Evolutionary conservation across 2,888 invertebrate genomes (phyloP).

Genomic region (Coenonympha arcania): DNA sequence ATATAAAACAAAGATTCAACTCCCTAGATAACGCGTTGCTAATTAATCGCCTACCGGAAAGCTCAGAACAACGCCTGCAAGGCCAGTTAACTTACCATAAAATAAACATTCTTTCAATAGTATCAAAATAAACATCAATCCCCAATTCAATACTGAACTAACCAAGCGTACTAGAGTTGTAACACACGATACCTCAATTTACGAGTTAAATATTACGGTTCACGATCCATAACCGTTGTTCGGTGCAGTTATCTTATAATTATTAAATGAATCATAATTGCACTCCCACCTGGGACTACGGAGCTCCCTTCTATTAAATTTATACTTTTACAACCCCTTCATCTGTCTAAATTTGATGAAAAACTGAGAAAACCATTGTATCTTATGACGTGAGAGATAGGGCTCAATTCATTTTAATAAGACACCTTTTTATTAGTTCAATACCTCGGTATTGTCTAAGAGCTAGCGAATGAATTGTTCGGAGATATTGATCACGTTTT

Average conservation of each 20-base stretch:
- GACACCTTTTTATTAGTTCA: too few species aligned
- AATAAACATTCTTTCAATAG: background rate
- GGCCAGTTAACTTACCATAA: too few species aligned
- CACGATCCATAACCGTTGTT: background rate
- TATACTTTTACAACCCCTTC: background rate
- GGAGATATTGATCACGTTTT: too few species aligned
- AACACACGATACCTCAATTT: slow-evolving; percentile 1
- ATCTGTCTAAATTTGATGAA: background rate
- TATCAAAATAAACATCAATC: slow-evolving; percentile 1
- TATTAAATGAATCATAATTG: slow-evolving; percentile 21
- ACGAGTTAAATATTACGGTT: background rate
- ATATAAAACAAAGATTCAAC: too few species aligned
- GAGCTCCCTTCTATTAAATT: slow-evolving; percentile 13
- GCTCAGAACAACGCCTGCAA: too few species aligned
- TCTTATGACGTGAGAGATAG: background rate
- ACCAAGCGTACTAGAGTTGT: background rate
- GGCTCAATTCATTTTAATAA: background rate
- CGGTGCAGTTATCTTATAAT: slow-evolving; percentile 11
- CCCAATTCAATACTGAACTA: background rate
- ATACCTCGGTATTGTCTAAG: background rate
- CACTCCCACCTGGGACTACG: slow-evolving; percentile 18
- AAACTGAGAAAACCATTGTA: background rate
- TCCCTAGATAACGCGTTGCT: background rate
- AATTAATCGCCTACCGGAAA: too few species aligned
- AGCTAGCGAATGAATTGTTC: background rate